These are phyloP conservation scores for Hydra vulgaris DNA, from an alignment of 30 jellyfish, hydroid and myxozoan genomes.

Conservation along the genomic window DNA sequence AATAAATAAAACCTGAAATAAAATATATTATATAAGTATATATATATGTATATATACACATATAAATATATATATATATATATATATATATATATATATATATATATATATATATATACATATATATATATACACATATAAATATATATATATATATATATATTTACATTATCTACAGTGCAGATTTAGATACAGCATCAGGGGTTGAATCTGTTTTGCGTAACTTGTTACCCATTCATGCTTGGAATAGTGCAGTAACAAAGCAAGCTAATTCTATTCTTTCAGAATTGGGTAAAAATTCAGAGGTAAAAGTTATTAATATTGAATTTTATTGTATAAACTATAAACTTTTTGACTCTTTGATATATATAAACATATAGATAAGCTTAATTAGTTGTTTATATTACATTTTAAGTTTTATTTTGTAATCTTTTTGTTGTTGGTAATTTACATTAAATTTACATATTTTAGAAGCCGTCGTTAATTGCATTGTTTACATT, in stretches of 20 bases:
- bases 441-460: too few relatives aligned
- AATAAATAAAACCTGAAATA: too few relatives aligned
- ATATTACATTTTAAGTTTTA: background rate
- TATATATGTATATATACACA: too few relatives aligned
- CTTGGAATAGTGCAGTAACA: constrained; percentile 50
- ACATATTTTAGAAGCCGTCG: constrained; percentile 57
- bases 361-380: background rate
- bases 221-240: constrained; percentile 38
- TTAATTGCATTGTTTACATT: constrained; percentile 55
- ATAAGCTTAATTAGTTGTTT: background rate
- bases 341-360: too few relatives aligned
- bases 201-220: constrained; percentile 52
- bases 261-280: constrained; percentile 52
- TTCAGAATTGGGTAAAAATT: constrained; percentile 5
- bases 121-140: too few relatives aligned
- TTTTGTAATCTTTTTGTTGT: background rate
- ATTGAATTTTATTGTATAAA: too few relatives aligned
- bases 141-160: too few relatives aligned
- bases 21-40: too few relatives aligned
- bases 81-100: too few relatives aligned
- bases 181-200: constrained; percentile 67
- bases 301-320: constrained; percentile 12
- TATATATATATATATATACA: too few relatives aligned
- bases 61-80: too few relatives aligned
- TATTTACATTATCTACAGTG: too few relatives aligned